Conservation (phyloP, 2,888 invertebrate species). For the Venusia cambrica region DNA sequence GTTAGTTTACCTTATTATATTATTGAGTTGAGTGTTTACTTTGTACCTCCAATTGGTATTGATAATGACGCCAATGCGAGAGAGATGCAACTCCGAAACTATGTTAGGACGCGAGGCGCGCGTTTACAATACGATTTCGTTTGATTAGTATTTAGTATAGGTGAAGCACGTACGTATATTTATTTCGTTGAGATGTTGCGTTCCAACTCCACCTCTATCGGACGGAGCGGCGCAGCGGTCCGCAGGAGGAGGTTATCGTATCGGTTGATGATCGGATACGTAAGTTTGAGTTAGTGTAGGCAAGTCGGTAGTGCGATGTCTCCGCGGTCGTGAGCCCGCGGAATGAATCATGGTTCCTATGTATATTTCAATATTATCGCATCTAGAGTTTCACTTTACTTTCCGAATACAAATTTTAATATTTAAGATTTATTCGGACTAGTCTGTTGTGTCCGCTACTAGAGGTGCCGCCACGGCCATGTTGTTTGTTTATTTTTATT, state of each 20-base stretch:
- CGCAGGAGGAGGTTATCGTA: slow-evolving; percentile 42
- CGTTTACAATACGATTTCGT: slow-evolving; percentile 73
- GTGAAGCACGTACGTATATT: slow-evolving; percentile 45
- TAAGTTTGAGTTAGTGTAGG: slow-evolving; percentile 70
- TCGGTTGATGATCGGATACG: slow-evolving; percentile 55
- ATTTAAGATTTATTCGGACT: slow-evolving; percentile 80
- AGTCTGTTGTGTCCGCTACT: slow-evolving; percentile 77
- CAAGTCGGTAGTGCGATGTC: slow-evolving; percentile 74
- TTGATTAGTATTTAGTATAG: slow-evolving; percentile 64
- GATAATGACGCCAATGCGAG: slow-evolving; percentile 15
- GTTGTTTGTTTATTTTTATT: slow-evolving; percentile 69
- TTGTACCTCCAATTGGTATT: too few relatives aligned
- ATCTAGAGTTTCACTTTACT: slow-evolving; percentile 81
- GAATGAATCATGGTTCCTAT: slow-evolving; percentile 82
- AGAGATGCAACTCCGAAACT: slow-evolving; percentile 37
- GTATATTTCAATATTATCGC: slow-evolving; percentile 82
- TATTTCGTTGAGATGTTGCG: slow-evolving; percentile 57
- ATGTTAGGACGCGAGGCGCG: slow-evolving; percentile 70
- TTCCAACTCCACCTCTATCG: slow-evolving; percentile 49
- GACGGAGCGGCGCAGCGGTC: slow-evolving; percentile 43
- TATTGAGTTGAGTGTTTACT: too few relatives aligned
- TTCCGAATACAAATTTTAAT: slow-evolving; percentile 81
- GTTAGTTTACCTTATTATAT: too few relatives aligned
- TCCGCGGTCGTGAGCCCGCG: slow-evolving; percentile 73
- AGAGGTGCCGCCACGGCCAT: slow-evolving; percentile 74